Base-by-base conservation (phyloP, 1,140 invertebrate genomes). In the Apis cerana region DNA sequence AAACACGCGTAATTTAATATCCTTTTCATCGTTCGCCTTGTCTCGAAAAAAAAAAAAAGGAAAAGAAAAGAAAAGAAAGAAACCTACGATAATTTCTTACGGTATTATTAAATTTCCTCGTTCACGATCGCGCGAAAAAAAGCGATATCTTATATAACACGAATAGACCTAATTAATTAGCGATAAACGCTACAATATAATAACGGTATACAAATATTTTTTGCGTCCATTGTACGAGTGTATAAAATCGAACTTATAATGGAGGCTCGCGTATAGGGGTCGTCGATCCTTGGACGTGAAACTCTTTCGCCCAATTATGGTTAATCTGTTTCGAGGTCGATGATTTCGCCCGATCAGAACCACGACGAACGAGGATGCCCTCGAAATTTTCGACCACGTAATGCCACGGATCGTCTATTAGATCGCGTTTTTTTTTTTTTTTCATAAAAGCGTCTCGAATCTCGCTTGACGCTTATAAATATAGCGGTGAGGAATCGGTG, bases 291-390 rank as follows among this genome's bases (percentile, higher is more conserved):
- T 61, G 23, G 43, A 50, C 56, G 12, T 33, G 48, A 21, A 15
- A 13, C 68, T 72, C 50, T 17, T 77, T 75, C 19, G 65, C 19
- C 17, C 17, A 52, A 67, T 56, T 77, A 77, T 64, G 10, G 76
- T 78, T 69, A 69, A 69, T 54, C 76, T 48, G 43, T 69, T 69
- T 72, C 48, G 58, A 80, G 68, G 68, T 62, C 77, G 67, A 52
- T n/a, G 56, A 19, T 52, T 52, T 13, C 3, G 43, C 9, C 11
- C n/a, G 48, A 64, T n/a, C n/a, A n/a, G 75, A 21, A 19, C 50
- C 23, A 64, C 50, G 74, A 50, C 7, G 64, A 69, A 23, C 1
- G 33, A 61, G 33, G n/a, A 48, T 33, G 11, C 27, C 43, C 54
- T 62, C 67, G 77, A 71, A 61, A 79, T 61, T 52, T 71, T 62